phyloP scores from a whole-genome alignment of 2,888 invertebrate genomes.

The Hirtodrosophila alboralis region DNA sequence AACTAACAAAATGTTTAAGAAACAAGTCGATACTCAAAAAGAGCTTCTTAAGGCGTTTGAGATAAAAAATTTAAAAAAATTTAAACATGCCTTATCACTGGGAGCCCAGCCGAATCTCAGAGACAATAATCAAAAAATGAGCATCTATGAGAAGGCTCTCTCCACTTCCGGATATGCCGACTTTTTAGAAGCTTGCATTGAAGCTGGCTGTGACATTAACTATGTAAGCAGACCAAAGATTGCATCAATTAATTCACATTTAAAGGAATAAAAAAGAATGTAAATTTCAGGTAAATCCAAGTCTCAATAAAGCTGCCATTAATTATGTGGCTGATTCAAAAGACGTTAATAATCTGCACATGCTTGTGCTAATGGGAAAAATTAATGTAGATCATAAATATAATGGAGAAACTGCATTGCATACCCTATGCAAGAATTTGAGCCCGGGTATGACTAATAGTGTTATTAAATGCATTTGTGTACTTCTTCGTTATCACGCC shows the following conservation, averaged over 20 bases:
- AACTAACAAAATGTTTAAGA: conserved; percentile 1
- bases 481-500: conserved; percentile 72
- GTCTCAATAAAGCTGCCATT: conserved; percentile 73
- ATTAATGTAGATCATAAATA: conserved; percentile 64
- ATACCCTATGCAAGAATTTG: conserved; percentile 70
- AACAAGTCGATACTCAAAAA: not conserved
- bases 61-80: not conserved
- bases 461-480: conserved; percentile 63
- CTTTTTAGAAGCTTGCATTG: conserved; percentile 12
- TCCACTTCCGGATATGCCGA: not conserved
- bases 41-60: not conserved
- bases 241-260: not conserved
- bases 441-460: conserved; percentile 56
- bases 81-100: not conserved
- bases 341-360: conserved; percentile 66
- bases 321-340: conserved; percentile 77
- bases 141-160: conserved; percentile 18
- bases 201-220: conserved; percentile 17
- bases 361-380: conserved; percentile 39
- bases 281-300: conserved; percentile 64
- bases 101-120: conserved; percentile 1
- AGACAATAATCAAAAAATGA: not conserved
- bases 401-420: conserved; percentile 72
- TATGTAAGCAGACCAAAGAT: conserved; percentile 16
- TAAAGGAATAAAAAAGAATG: not conserved